A percentile compares a stretch with the other conserved stretches of the same genome.
phyloP scores from a whole-genome alignment of 2,888 invertebrate species.

The Ypsolopha sequella region DNA sequence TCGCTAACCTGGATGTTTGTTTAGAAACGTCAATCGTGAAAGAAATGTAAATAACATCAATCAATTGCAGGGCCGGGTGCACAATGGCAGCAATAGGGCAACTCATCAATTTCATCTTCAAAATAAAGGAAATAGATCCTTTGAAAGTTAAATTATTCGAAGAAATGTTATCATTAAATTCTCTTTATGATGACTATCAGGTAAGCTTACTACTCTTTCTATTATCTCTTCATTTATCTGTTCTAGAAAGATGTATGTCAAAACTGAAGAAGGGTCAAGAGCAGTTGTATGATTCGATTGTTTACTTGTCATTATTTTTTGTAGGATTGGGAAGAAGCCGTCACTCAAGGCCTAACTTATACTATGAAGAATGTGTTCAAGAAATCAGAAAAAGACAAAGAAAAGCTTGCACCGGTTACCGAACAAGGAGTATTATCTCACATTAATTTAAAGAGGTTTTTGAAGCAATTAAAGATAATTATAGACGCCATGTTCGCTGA shows the following conservation, averaged over 20 bases:
- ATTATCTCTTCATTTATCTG: too few relatives aligned
- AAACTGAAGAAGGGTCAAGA: neutral
- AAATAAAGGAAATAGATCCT: slow-evolving; percentile 29
- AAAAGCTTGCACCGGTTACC: slow-evolving; percentile 64
- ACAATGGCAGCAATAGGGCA: slow-evolving; percentile 37
- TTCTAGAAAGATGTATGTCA: too few relatives aligned
- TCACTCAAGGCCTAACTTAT: slow-evolving; percentile 75
- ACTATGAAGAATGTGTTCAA: slow-evolving; percentile 74
- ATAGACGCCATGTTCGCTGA: slow-evolving; percentile 44
- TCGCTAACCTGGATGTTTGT: too few relatives aligned
- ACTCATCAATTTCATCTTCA: slow-evolving; percentile 35
- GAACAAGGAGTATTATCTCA: slow-evolving; percentile 55
- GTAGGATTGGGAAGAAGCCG: slow-evolving; percentile 86
- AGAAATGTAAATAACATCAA: too few relatives aligned
- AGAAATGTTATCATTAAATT: slow-evolving; percentile 47
- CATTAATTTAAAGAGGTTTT: slow-evolving; percentile 49
- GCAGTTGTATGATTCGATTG: neutral
- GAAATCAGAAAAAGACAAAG: slow-evolving; percentile 74
- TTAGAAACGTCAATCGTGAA: too few relatives aligned
- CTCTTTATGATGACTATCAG: slow-evolving; percentile 48
- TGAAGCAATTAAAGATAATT: slow-evolving; percentile 48
- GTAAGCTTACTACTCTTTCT: slow-evolving; percentile 21
- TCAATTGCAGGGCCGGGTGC: slow-evolving; percentile 38
- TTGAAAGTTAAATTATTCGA: slow-evolving; percentile 46
- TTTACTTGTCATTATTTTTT: slow-evolving; percentile 12